Percentiles rank a stretch among this genome's conserved stretches.
These are phyloP conservation scores for Champsocephalus esox DNA, from an alignment of 2,797 vertebrate genomes.

Conservation along the genomic window DNA sequence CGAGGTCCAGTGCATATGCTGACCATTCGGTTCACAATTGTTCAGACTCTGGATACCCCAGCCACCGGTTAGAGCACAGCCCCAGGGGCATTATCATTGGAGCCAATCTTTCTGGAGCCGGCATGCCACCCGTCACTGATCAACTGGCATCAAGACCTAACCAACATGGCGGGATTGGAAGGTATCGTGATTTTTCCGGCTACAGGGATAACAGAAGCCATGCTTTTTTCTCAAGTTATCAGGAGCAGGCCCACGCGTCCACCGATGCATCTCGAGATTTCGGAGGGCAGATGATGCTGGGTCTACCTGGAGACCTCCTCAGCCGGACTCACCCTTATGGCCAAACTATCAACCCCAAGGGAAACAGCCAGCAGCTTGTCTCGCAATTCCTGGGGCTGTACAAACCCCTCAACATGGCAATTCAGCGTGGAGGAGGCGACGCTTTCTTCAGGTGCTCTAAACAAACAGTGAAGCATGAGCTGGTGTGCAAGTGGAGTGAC, in stretches of 20 bases:
- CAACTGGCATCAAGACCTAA: slow-evolving; percentile 82
- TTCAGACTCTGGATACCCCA: slow-evolving; percentile 85
- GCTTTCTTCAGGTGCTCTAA: slow-evolving; percentile 85
- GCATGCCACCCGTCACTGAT: slow-evolving; percentile 85
- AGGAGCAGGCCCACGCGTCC: slow-evolving; percentile 86
- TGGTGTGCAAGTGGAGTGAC: slow-evolving; percentile 86
- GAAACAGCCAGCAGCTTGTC: slow-evolving; percentile 82
- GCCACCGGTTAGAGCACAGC: slow-evolving; percentile 84
- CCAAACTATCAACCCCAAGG: slow-evolving; percentile 80
- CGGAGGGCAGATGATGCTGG: slow-evolving; percentile 84
- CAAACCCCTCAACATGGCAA: slow-evolving; percentile 83
- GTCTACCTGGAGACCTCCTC: slow-evolving; percentile 83
- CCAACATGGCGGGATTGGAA: slow-evolving; percentile 83
- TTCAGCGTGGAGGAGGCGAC: slow-evolving; percentile 80
- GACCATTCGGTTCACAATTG: slow-evolving; percentile 84
- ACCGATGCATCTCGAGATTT: slow-evolving; percentile 77
- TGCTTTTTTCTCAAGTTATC: slow-evolving; percentile 82
- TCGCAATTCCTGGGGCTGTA: slow-evolving; percentile 83
- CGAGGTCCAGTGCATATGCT: slow-evolving; percentile 87
- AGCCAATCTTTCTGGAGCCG: slow-evolving; percentile 83
- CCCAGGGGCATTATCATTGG: slow-evolving; percentile 86
- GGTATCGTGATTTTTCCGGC: slow-evolving; percentile 83
- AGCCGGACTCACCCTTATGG: slow-evolving; percentile 81
- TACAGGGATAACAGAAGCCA: slow-evolving; percentile 83
- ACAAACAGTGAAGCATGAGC: slow-evolving; percentile 81